Evolutionary conservation across 2,797 vertebrate genomes (phyloP), one percentile per base, ranked within the genome.

Genomic region (Gymnothorax reevesii): DNA sequence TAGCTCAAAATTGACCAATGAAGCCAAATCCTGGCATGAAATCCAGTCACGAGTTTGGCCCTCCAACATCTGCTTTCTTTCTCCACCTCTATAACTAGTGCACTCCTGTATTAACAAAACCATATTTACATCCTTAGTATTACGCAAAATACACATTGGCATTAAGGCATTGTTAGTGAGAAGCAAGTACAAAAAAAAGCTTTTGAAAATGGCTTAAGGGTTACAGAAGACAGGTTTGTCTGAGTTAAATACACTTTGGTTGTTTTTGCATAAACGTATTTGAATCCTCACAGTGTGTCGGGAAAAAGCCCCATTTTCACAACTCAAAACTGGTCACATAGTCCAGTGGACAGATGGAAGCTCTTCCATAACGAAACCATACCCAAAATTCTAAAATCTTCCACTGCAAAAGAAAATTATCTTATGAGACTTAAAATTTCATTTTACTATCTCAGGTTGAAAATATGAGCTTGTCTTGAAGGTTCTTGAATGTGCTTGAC

Each of bases 201-300:
- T 82, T 42, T 64, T 69, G 42, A 27, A 25, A 55, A 57, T 7
- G 17, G 3, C 5, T 55, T 77, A 17, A 80, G 57, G 82, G 57
- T 86, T 83, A 82, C 66, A 86, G 27, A 69, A 69, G 64, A n/a
- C 64, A 69, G 64, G 71, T 73, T 52, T 7, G 60, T 75, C 64
- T 84, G 57, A 71, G 84, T 84, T 75, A 84, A 87, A 82, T 82
- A 57, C n/a, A 55, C 73, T 87, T 84, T 87, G 86, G 86, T 75
- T 49, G n/a, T 66, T 84, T 57, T 1, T 79, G 83, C 86, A 87
- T 57, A 69, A 83, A 60, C 57, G 9, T 83, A 54, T 60, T 80
- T 80, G 20, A 80, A 80, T 49, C 54, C 82, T 87, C 82, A 87
- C 82, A 87, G 55, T 62, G 57, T 55, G 15, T 71, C 82, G 60